Base-by-base conservation (phyloP, 2,888 invertebrate species). In the Noctuana brunneofusca region DNA sequence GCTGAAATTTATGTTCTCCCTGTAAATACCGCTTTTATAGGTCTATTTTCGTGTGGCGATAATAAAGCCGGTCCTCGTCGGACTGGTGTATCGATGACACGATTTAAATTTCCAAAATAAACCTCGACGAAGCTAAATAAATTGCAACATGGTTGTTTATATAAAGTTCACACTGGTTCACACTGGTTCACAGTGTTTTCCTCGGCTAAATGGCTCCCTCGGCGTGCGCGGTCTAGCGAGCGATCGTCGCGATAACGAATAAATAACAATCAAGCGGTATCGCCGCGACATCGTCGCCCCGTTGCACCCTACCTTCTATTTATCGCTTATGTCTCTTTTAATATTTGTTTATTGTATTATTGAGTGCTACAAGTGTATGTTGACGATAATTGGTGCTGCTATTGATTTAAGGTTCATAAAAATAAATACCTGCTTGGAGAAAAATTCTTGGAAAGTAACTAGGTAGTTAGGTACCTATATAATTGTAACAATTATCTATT, bases 191-290 rank as follows among this genome's bases (percentile, higher is more conserved):
- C 66, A 66, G 62, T 64, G 52, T 58, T 66, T 64, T 68, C 60
- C 58, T 63, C 63, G 50, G 43, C 35, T 48, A 63, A 68, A 67
- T 52, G 48, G 63, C 52, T 63, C 65, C 66, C 58, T 49, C 73
- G 69, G 80, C 77, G 80, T 78, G 75, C 79, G 78, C 79, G 79
- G 74, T 73, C 74, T 71, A 71, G 67, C 69, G 30, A 8, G 30
- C 78, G 81, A 83, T 82, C 76, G 71, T 68, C 66, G 67, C 76
- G 83, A 85, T 84, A 83, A 78, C 78, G 75, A 75, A 81, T 85
- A 85, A 84, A 86, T 84, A 86, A 84, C 82, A 83, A 86, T 84
- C 86, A 80, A 69, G 75, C 74, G 76, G 75, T 83, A 83, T 83
- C 82, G 80, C 73, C 71, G 73, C 79, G 80, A 81, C 82, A 84